phyloP scores from a whole-genome alignment of 2,888 invertebrate species.

The Bimastos eiseni region DNA sequence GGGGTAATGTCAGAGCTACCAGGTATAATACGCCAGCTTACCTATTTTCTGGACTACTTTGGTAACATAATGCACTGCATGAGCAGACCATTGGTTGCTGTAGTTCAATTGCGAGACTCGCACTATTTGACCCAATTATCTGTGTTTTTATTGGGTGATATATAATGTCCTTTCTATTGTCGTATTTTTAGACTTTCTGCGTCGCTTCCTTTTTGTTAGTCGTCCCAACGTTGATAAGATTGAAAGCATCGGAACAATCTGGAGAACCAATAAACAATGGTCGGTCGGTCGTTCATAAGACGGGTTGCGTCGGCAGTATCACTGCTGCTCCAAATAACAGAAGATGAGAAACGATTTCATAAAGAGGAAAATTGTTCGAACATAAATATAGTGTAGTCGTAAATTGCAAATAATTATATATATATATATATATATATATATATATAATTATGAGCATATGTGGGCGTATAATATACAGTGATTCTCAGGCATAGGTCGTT shows the following conservation, averaged over 20 bases:
- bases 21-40: no score
- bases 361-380: no score
- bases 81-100: neutral
- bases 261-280: neutral
- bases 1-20: no score
- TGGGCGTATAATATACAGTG: no score
- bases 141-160: neutral
- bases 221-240: neutral
- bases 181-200: neutral
- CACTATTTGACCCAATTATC: neutral
- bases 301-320: neutral
- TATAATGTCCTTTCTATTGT: neutral
- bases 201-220: neutral
- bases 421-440: no score
- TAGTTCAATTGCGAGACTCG: no score
- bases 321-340: neutral
- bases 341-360: neutral
- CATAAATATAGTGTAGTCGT: no score
- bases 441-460: no score
- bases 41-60: no score
- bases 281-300: neutral
- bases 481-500: no score
- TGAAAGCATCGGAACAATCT: neutral
- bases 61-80: no score
- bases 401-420: no score